phyloP scores from a whole-genome alignment of 2,113 vertebrate genomes.

The Piliocolobus tephrosceles region DNA sequence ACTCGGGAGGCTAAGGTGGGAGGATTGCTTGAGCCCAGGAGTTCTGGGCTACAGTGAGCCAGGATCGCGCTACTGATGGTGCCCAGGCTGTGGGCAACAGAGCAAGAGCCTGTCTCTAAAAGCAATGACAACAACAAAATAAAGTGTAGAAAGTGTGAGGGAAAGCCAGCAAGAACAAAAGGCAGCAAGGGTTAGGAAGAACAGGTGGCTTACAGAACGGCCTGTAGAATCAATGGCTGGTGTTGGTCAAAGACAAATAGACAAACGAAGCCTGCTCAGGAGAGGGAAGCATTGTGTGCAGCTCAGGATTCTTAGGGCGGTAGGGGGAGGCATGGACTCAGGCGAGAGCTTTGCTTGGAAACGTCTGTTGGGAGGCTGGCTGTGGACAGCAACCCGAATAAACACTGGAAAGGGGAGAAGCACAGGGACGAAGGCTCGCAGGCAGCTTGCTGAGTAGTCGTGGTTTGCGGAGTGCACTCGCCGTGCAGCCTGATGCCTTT shows the following conservation, averaged over 20 bases:
- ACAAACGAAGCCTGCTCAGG: background rate
- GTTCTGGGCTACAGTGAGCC: too few species aligned
- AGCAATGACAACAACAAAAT: background rate
- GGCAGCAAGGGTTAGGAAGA: background rate
- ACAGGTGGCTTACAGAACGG: background rate
- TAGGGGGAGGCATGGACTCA: background rate
- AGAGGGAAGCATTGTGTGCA: accelerated
- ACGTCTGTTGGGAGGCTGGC: background rate
- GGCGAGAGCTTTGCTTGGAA: background rate
- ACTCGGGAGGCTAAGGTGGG: too few species aligned
- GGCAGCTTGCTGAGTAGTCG: background rate
- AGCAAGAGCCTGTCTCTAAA: too few species aligned
- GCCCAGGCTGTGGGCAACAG: too few species aligned
- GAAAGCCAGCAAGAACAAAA: background rate
- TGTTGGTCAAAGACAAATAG: background rate
- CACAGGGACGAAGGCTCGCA: accelerated
- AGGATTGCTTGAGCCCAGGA: too few species aligned
- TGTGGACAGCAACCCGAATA: background rate
- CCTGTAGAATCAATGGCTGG: background rate
- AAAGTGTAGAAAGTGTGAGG: background rate
- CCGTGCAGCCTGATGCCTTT: background rate
- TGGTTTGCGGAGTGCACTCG: background rate
- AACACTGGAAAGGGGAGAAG: background rate
- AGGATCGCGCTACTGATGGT: too few species aligned
- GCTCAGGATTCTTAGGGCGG: background rate